A percentile compares a stretch with the other conserved stretches of the same genome.
These are phyloP conservation scores for Andrena cerasifolii DNA, from an alignment of 1,140 invertebrate genomes.

Conservation along the genomic window DNA sequence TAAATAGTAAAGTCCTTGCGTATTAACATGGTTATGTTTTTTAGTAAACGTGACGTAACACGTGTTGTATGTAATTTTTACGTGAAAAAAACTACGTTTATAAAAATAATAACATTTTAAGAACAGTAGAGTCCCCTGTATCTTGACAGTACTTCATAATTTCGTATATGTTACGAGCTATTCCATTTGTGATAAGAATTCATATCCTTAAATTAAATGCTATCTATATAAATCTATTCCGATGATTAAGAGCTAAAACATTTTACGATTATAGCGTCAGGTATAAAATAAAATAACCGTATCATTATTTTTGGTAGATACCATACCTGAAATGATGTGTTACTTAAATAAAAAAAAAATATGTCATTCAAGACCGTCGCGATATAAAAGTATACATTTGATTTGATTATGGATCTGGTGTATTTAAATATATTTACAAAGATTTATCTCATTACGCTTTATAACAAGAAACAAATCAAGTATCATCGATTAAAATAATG, in stretches of 20 bases:
- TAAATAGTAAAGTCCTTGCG: no score
- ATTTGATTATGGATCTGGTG: constrained; percentile 16
- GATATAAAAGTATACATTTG: constrained; percentile 5
- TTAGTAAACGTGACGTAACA: no score
- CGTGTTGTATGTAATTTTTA: no score
- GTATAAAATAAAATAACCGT: neutral
- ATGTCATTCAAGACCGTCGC: neutral
- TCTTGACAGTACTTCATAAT: no score
- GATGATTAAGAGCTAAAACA: no score
- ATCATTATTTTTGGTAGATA: neutral
- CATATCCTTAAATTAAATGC: no score
- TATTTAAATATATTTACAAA: constrained; percentile 43
- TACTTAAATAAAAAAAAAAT: neutral
- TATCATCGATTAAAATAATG: constrained; percentile 19
- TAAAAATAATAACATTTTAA: neutral
- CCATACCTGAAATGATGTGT: neutral
- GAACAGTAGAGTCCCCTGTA: no score
- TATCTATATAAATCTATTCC: no score
- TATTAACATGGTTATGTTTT: no score
- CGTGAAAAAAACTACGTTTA: neutral
- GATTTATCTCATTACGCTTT: constrained; percentile 12
- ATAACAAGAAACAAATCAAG: constrained; percentile 17
- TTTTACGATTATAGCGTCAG: neutral
- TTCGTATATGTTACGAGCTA: no score
- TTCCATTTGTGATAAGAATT: no score